Percentiles rank a stretch among this genome's conserved stretches.
phyloP scores from a whole-genome alignment of 2,797 vertebrate species.

The Gymnoscopelus microlampas region DNA sequence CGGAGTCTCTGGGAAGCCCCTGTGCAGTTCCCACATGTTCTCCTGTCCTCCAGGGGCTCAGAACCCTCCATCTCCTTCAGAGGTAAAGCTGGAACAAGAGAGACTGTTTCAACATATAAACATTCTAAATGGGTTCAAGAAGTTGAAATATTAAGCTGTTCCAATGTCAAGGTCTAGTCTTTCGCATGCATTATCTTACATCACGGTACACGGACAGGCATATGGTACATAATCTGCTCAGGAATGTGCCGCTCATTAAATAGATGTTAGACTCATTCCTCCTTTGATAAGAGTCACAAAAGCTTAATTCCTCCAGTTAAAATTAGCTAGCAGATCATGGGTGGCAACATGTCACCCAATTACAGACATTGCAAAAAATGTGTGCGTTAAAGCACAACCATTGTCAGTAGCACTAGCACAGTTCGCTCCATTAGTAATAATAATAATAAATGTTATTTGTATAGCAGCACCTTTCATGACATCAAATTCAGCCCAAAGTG shows the following conservation, averaged over 20 bases:
- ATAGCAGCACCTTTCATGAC: too few species aligned
- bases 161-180: neutral
- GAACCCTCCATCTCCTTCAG: conserved; percentile 65
- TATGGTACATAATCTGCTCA: conserved; percentile 46
- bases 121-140: neutral
- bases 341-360: neutral
- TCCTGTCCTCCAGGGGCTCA: conserved; percentile 20
- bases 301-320: neutral
- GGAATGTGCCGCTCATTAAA: conserved; percentile 44
- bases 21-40: conserved; percentile 53
- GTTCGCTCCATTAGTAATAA: too few species aligned
- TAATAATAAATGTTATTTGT: too few species aligned
- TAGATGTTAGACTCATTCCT: neutral
- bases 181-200: conserved; percentile 1
- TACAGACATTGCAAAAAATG: neutral
- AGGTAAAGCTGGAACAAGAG: conserved; percentile 34
- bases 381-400: too few species aligned
- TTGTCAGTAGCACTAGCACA: too few species aligned
- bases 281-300: neutral
- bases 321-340: neutral
- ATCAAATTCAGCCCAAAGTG: too few species aligned
- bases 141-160: neutral
- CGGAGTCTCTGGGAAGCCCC: conserved; percentile 44
- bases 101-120: neutral
- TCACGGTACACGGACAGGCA: conserved; percentile 18